Evolutionary conservation across 2,888 invertebrate genomes (phyloP), one percentile per base, ranked within the genome.

Genomic region (Pristionchus mayeri): DNA sequence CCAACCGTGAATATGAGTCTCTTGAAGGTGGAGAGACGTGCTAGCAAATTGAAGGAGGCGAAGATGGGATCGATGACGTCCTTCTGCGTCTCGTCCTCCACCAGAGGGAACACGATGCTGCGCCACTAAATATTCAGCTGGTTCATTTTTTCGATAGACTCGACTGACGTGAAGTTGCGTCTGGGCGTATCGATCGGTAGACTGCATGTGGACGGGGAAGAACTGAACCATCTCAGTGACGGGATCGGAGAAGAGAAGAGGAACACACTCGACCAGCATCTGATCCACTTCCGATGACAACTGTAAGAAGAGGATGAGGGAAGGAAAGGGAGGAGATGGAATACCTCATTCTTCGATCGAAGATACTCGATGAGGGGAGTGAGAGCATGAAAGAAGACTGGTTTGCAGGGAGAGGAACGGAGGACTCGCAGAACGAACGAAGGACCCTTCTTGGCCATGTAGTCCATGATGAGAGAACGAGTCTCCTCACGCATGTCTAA

Each of bases 121-220:
- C 40, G 40, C 71, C 71, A 71, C 71, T 71, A 54, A 54, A 54
- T 21, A 54, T 54, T 54, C 21, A n/a, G n/a, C n/a, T n/a, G n/a
- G n/a, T n/a, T n/a, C n/a, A n/a, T n/a, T n/a, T n/a, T 54, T 7
- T 11, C 13, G 16, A 34, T 18, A 16, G 2, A 30, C 27, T 13
- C 34, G 13, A 9, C 40, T 48, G 9, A 84, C 84, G 21, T 84
- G 44, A 16, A 84, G 27, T 1, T 75, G 75, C 7, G 75, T 84
- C 54, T 84, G 84, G 0, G 84, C 84, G 27, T 57, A 84, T 75
- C 84, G 18, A 52, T 84, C 84, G 3, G 84, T 84, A 0, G 75
- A 40, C 40, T 84, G 84, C 37, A 84, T 48, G 6, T 34, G 24
- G 13, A 84, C 44, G 13, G 52, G 75, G 50, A 52, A 52, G 30